Evolutionary conservation across 2,797 vertebrate genomes (phyloP).

Genomic region (Danio kyathit): DNA sequence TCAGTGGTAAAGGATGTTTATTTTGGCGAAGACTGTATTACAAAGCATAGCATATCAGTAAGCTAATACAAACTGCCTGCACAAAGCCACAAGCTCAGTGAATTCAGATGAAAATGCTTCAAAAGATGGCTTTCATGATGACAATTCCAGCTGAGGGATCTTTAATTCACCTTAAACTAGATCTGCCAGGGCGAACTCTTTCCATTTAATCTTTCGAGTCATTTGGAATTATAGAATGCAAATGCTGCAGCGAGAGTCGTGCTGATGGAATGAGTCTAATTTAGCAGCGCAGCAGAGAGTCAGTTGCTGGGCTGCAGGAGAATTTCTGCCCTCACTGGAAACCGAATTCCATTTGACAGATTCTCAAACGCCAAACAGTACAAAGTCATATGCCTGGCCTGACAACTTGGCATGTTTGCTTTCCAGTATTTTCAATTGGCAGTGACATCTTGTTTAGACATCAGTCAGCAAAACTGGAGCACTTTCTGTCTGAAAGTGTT

Average conservation of each 20-base stretch:
- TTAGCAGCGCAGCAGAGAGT: slow-evolving; percentile 39
- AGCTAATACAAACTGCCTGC: slow-evolving; percentile 24
- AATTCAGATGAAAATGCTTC: slow-evolving; percentile 39
- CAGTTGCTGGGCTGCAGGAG: slow-evolving; percentile 48
- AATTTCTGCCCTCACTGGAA: slow-evolving; percentile 44
- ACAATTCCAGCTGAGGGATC: slow-evolving; percentile 30
- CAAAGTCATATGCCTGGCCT: slow-evolving; percentile 39
- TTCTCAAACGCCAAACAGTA: slow-evolving; percentile 47
- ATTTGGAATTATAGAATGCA: slow-evolving; percentile 55
- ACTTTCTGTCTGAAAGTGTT: slow-evolving; percentile 9
- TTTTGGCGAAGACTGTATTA: slow-evolving; percentile 34
- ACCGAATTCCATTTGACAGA: slow-evolving; percentile 39
- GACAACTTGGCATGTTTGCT: slow-evolving; percentile 26
- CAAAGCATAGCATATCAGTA: slow-evolving; percentile 3
- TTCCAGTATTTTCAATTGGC: slow-evolving; percentile 35
- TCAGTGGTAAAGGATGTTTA: slow-evolving; percentile 8
- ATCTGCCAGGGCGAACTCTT: slow-evolving; percentile 39
- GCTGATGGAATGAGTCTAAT: slow-evolving; percentile 44
- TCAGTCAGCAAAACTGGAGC: neutral
- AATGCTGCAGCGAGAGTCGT: slow-evolving; percentile 23
- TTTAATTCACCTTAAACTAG: slow-evolving; percentile 51
- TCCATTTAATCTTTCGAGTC: slow-evolving; percentile 51
- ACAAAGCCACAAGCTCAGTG: neutral
- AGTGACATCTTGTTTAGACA: slow-evolving; percentile 21
- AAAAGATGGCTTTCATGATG: slow-evolving; percentile 45